These are phyloP conservation scores for Vollenhovia emeryi DNA, from an alignment of 1,140 invertebrate species.

Conservation along the genomic window DNA sequence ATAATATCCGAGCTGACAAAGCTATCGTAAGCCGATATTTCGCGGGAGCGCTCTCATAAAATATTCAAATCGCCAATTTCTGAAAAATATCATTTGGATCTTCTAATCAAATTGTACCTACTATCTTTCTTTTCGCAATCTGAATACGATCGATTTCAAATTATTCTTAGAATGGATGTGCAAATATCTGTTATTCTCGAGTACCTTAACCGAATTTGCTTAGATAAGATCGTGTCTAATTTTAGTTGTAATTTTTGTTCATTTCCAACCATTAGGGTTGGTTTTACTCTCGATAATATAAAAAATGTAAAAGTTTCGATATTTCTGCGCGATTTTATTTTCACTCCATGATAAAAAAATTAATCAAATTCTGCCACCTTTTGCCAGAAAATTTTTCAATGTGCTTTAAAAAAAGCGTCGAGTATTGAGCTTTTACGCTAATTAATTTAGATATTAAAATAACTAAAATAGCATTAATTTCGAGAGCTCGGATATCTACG, in stretches of 20 bases:
- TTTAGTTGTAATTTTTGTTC: not conserved
- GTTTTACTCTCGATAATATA: not conserved
- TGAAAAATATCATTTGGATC: not conserved
- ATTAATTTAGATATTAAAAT: not conserved
- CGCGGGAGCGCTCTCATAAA: not conserved
- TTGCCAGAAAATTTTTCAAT: not conserved
- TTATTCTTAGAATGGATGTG: not conserved
- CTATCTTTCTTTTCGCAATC: not conserved
- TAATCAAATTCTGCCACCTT: not conserved
- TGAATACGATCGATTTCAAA: not conserved
- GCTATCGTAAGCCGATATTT: slow-evolving; percentile 13
- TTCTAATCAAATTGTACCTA: not conserved
- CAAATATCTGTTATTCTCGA: slow-evolving; percentile 1
- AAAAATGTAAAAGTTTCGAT: too few relatives aligned
- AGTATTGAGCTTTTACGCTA: not conserved
- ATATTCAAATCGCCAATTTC: not conserved
- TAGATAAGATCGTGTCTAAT: not conserved
- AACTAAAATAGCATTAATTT: not conserved
- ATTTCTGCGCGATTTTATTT: not conserved
- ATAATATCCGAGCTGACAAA: slow-evolving; percentile 49
- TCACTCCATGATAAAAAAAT: not conserved
- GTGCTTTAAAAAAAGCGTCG: not conserved
- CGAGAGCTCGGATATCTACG: not conserved
- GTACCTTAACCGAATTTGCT: not conserved
- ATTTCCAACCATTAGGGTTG: too few relatives aligned